A percentile compares a stretch with the other conserved stretches of the same genome.
Conservation (phyloP, 2,113 vertebrate genomes). For the Cinclus cinclus region DNA sequence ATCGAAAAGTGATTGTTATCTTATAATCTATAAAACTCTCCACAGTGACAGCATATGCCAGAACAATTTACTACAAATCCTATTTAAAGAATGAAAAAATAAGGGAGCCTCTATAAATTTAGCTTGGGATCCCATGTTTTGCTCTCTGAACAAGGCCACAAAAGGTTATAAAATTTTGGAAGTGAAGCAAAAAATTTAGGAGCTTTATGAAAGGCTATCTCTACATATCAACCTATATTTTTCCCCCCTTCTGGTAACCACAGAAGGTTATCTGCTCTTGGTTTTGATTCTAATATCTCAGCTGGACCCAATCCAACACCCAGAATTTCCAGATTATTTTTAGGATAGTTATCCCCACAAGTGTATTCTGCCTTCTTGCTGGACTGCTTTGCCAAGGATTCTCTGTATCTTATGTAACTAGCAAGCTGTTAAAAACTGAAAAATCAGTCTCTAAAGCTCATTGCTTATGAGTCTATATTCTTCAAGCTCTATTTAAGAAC, state of each 20-base stretch:
- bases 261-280: background rate
- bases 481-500: background rate
- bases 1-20: background rate
- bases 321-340: background rate
- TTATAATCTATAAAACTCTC: background rate
- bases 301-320: background rate
- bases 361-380: background rate
- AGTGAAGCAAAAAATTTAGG: background rate
- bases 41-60: background rate
- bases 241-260: background rate
- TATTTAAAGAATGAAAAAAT: background rate
- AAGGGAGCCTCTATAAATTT: background rate
- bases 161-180: background rate
- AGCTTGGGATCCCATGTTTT: background rate
- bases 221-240: background rate
- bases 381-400: conserved; percentile 19
- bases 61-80: background rate
- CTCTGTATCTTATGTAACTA: conserved; percentile 21
- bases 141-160: background rate
- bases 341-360: background rate
- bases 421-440: conserved; percentile 13
- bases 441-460: background rate
- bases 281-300: background rate
- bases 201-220: background rate
- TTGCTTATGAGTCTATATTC: background rate